Evolutionary conservation across 30 jellyfish, hydroid and myxozoan species (phyloP).

Genomic region (Pseudorhiza aurosa): DNA sequence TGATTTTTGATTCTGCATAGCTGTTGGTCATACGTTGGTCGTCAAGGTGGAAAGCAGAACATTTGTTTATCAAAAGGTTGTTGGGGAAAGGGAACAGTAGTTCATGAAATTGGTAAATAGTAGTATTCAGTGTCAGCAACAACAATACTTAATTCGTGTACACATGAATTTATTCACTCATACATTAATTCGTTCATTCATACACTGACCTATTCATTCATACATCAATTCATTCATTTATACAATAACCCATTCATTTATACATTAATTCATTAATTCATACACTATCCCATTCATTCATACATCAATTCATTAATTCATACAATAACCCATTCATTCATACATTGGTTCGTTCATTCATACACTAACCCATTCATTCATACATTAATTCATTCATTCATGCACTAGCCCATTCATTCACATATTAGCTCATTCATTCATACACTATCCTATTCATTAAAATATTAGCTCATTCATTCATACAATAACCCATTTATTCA

Average conservation of each 20-base stretch:
- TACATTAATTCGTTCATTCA: not conserved
- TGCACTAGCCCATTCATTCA: not conserved
- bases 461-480: no score
- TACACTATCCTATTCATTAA: no score
- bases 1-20: conserved; percentile 23
- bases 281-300: not conserved
- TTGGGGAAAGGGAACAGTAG: conserved; percentile 84
- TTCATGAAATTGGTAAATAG: conserved; percentile 90
- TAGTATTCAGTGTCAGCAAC: no score
- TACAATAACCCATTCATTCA: not conserved
- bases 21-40: conserved; percentile 98
- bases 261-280: no score
- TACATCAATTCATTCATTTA: not conserved
- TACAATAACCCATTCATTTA: no score
- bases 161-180: no score
- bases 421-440: no score
- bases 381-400: not conserved
- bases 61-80: conserved; percentile 83
- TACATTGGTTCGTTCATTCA: not conserved
- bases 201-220: not conserved
- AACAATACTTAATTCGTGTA: no score
- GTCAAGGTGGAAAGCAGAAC: conserved; percentile 75
- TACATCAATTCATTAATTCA: not conserved
- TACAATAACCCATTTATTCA: not conserved
- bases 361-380: not conserved